phyloP scores from a whole-genome alignment of 2,113 vertebrate species.

The Chloroceryle aenea region DNA sequence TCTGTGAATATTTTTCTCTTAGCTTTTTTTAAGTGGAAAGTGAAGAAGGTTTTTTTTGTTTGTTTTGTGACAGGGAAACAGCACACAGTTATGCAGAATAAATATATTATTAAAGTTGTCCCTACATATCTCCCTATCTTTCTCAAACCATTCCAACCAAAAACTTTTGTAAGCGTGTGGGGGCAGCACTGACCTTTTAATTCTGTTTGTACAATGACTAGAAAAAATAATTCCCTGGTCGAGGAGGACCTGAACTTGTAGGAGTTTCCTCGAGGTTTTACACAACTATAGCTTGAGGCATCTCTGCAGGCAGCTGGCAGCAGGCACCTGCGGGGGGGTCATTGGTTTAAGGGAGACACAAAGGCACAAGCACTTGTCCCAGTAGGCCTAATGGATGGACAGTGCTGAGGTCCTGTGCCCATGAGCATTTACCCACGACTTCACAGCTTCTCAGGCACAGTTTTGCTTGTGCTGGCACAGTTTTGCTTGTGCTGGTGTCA shows the following conservation, averaged over 20 bases:
- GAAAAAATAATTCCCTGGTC: background rate
- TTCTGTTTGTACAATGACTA: conserved; percentile 25
- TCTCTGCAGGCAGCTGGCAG: background rate
- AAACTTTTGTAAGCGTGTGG: conserved; percentile 49
- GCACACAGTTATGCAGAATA: background rate
- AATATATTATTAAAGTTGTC: background rate
- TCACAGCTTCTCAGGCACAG: rapidly evolving
- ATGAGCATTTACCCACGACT: rapidly evolving
- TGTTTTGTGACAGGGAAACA: background rate
- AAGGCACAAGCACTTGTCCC: background rate
- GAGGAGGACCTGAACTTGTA: background rate
- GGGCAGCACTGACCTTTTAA: conserved; percentile 60
- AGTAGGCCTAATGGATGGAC: background rate
- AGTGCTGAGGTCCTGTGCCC: background rate
- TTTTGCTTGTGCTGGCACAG: rapidly evolving
- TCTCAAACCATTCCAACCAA: background rate
- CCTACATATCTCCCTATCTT: background rate
- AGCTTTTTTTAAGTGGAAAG: background rate
- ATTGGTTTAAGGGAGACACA: background rate
- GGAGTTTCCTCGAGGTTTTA: background rate
- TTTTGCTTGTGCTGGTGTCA: rapidly evolving
- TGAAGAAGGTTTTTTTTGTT: background rate
- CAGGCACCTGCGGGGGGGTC: background rate
- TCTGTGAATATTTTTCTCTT: background rate
- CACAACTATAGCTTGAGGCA: rapidly evolving